These are phyloP conservation scores for Anabacerthia variegaticeps DNA, from an alignment of 2,797 vertebrate genomes.

Conservation along the genomic window DNA sequence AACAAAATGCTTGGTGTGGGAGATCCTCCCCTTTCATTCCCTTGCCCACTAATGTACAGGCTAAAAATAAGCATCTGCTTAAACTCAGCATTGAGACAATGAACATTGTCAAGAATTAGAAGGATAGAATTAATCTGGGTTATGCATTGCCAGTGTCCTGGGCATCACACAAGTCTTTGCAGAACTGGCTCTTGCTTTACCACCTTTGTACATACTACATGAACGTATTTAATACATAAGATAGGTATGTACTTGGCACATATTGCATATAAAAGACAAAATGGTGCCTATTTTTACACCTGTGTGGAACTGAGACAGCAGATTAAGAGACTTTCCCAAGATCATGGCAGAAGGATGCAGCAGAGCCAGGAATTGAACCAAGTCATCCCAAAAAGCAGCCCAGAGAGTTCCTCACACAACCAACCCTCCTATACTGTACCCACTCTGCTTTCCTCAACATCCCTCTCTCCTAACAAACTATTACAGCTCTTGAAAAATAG, in stretches of 20 bases:
- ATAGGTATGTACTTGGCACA: background rate
- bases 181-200: background rate
- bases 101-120: background rate
- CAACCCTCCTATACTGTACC: background rate
- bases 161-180: background rate
- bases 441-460: background rate
- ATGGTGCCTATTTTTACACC: background rate
- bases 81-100: background rate
- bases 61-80: conserved; percentile 14
- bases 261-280: background rate
- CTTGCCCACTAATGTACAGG: background rate
- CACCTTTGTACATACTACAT: background rate
- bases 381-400: background rate
- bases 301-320: background rate
- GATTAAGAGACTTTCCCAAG: background rate
- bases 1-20: background rate
- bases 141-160: background rate
- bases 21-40: background rate
- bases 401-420: background rate
- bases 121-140: background rate
- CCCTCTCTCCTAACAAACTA: background rate
- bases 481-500: background rate
- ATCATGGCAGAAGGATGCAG: background rate
- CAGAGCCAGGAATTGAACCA: background rate
- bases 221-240: rapidly evolving